Conservation (phyloP, 2,888 invertebrate species). For the Chalcis sispes region DNA sequence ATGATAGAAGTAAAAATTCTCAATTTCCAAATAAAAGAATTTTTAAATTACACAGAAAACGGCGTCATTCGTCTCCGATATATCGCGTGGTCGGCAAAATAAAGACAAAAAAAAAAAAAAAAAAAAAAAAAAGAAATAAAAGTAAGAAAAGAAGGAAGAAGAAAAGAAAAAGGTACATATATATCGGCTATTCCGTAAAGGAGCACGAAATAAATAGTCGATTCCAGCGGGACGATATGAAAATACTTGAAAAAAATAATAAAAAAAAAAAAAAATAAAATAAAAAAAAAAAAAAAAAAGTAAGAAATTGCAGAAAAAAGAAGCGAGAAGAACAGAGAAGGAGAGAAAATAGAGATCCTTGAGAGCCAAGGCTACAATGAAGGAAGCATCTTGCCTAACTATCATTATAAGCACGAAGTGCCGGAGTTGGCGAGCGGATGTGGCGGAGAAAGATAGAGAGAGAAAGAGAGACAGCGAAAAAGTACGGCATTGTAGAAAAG, state of each 20-base stretch:
- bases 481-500: conserved; percentile 26
- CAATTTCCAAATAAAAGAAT: background rate
- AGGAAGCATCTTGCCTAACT: conserved; percentile 52
- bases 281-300: conserved; percentile 5
- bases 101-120: background rate
- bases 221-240: conserved; percentile 38
- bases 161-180: background rate
- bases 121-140: background rate
- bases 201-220: conserved; percentile 35
- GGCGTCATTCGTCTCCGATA: conserved; percentile 8
- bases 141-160: background rate
- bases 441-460: conserved; percentile 33
- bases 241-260: conserved; percentile 23
- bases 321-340: background rate
- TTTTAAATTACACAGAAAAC: conserved; percentile 25
- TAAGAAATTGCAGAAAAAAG: background rate
- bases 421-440: conserved; percentile 17
- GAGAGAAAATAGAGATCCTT: conserved; percentile 54
- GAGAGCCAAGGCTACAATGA: conserved; percentile 53
- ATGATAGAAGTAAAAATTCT: background rate
- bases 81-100: background rate
- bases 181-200: conserved; percentile 1
- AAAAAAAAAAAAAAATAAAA: background rate
- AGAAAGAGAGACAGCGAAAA: conserved; percentile 22
- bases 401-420: conserved; percentile 52